Evolutionary conservation across 2,888 invertebrate genomes (phyloP).

Genomic region (Subacronicta megacephala): DNA sequence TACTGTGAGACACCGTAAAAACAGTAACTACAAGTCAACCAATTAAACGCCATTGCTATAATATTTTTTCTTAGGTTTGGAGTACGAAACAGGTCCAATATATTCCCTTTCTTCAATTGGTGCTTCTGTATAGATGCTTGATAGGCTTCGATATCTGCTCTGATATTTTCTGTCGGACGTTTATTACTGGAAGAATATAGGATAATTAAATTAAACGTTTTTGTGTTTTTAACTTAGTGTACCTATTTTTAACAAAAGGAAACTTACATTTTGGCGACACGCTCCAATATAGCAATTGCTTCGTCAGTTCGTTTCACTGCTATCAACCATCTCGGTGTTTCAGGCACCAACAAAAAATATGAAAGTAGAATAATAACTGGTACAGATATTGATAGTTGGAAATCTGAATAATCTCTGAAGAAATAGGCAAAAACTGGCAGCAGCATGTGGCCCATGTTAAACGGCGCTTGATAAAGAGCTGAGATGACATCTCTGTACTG

Average conservation of each 20-base stretch:
- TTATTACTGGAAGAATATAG: conserved; percentile 79
- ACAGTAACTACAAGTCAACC: conserved; percentile 94
- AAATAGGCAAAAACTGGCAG: conserved; percentile 91
- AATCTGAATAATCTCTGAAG: conserved; percentile 91
- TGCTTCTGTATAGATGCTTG: conserved; percentile 70
- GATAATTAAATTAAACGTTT: neutral
- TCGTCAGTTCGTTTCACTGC: conserved; percentile 92
- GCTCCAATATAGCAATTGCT: conserved; percentile 91
- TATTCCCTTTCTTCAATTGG: conserved; percentile 83
- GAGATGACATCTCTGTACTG: conserved; percentile 88
- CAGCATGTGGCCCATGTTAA: conserved; percentile 92
- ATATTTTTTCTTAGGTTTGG: conserved; percentile 93
- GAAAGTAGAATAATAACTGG: conserved; percentile 89
- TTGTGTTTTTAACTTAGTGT: accelerated
- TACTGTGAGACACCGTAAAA: conserved; percentile 95
- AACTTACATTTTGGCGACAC: conserved; percentile 90
- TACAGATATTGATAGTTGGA: conserved; percentile 91
- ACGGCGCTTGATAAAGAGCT: conserved; percentile 92
- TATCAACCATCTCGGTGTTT: conserved; percentile 95
- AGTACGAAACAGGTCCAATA: conserved; percentile 92
- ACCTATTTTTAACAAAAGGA: too few species aligned
- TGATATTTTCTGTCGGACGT: conserved; percentile 82
- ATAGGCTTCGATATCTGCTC: conserved; percentile 76
- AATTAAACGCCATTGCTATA: conserved; percentile 92
- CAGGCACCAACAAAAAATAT: conserved; percentile 92